Percentiles rank a stretch among this genome's conserved stretches.
Evolutionary conservation across 2,113 vertebrate genomes (phyloP).

Genomic region (Seriola dumerili): DNA sequence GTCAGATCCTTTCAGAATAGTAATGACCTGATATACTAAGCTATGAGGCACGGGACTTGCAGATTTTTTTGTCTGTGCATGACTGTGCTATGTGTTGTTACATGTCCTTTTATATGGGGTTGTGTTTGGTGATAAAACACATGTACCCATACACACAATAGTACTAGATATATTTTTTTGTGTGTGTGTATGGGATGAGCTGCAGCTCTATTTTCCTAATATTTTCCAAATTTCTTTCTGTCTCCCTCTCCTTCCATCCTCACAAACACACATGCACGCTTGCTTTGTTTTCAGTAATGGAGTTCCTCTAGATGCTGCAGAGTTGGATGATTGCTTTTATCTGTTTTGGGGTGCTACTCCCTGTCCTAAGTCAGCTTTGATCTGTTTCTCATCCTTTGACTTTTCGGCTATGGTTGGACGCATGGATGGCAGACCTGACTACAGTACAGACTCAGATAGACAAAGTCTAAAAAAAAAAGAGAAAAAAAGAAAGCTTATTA

Average conservation of each 20-base stretch:
- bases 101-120: background rate
- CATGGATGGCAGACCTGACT: conserved; percentile 19
- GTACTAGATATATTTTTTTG: background rate
- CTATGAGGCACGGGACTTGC: conserved; percentile 17
- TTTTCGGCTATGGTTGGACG: conserved; percentile 13
- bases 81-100: conserved; percentile 5
- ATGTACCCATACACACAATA: background rate
- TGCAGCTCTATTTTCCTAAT: background rate
- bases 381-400: conserved; percentile 42
- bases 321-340: conserved; percentile 41
- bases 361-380: conserved; percentile 47
- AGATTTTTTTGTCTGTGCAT: conserved; percentile 3
- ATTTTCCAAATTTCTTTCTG: background rate
- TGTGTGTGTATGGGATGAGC: background rate
- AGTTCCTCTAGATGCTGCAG: conserved; percentile 25
- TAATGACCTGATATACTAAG: conserved; percentile 68
- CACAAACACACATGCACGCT: conserved; percentile 14
- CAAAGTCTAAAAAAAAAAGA: background rate
- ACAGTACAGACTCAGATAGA: background rate
- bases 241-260: background rate
- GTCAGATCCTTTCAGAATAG: conserved; percentile 62
- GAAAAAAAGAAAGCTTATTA: conserved; percentile 6
- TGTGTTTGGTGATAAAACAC: background rate
- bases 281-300: conserved; percentile 45
- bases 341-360: conserved; percentile 46